Evolutionary conservation across 2,888 invertebrate genomes (phyloP).

Genomic region (Diarsia dahlii): DNA sequence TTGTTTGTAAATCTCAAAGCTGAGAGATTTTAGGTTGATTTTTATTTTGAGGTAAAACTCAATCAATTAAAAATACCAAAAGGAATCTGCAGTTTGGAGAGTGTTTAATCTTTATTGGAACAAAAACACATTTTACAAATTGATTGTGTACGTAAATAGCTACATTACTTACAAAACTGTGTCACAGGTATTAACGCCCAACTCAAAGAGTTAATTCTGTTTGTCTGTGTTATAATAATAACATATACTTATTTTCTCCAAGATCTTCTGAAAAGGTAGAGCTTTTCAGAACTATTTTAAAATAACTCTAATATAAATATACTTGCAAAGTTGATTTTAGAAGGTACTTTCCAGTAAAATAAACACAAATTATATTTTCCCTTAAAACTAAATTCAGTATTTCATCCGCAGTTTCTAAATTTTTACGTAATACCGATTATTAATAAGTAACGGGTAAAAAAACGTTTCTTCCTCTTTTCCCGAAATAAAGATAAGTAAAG

Average conservation of each 20-base stretch:
- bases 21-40: no score
- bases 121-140: no score
- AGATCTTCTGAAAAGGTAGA: no score
- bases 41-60: background rate
- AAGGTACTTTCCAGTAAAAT: background rate
- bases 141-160: no score
- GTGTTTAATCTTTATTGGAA: no score
- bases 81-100: background rate
- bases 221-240: no score
- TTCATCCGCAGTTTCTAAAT: background rate
- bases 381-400: background rate
- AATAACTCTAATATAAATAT: no score
- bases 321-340: background rate
- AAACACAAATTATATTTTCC: background rate
- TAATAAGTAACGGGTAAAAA: background rate
- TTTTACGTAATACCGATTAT: background rate
- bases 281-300: no score
- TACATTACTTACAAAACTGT: no score
- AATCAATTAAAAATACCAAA: background rate
- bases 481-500: background rate
- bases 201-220: no score
- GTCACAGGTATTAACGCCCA: no score
- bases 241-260: no score
- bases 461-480: background rate
- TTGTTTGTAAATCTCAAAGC: background rate